Conservation (phyloP, 2,113 vertebrate species). For the Acrocephalus arundinaceus region DNA sequence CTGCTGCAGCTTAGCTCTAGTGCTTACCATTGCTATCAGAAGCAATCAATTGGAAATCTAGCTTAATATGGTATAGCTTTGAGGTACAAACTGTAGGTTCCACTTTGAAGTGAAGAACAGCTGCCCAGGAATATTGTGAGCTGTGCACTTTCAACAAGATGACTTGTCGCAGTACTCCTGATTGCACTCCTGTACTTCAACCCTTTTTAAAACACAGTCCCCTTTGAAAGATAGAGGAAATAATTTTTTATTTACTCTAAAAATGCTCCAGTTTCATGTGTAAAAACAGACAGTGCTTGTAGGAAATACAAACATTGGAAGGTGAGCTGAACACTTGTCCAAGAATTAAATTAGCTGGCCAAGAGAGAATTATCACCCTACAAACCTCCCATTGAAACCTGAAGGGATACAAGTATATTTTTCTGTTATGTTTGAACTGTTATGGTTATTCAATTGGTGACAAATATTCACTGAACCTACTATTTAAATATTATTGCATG, state of each 20-base stretch:
- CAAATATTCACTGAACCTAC: background rate
- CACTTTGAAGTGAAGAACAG: background rate
- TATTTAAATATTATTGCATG: background rate
- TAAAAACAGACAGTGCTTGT: background rate
- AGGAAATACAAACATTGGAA: background rate
- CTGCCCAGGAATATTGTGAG: background rate
- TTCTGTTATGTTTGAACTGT: background rate
- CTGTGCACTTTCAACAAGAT: background rate
- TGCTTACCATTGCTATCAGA: constrained; percentile 2
- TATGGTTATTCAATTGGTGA: background rate
- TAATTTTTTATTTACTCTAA: background rate
- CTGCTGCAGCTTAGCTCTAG: constrained; percentile 15
- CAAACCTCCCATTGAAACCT: background rate
- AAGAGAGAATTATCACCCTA: background rate
- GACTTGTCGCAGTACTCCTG: background rate
- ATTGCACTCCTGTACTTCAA: background rate
- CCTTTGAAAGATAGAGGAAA: background rate
- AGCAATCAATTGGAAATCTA: constrained; percentile 25
- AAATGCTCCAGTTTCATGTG: background rate
- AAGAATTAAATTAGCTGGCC: background rate
- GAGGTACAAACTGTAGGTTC: background rate
- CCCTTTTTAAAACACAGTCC: background rate
- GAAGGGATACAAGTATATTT: background rate
- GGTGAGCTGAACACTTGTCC: background rate
- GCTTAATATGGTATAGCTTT: background rate